Conservation (phyloP, 2,797 vertebrate genomes). For the Oreonectes daqikongensis region DNA sequence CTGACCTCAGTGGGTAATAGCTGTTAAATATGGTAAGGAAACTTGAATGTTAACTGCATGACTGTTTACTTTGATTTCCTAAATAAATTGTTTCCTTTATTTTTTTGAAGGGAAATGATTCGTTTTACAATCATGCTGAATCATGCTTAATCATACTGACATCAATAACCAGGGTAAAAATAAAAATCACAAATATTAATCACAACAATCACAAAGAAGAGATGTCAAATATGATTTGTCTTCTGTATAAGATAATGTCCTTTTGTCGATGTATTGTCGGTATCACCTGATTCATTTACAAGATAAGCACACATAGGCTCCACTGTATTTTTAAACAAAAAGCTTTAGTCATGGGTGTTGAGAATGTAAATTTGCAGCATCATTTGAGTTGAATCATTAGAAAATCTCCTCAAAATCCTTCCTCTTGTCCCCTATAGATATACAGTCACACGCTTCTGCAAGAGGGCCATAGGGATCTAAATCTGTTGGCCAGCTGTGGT, state of each 20-base stretch:
- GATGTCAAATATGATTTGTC: too few species aligned
- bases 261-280: too few species aligned
- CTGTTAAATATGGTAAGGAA: background rate
- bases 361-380: too few species aligned
- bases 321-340: too few species aligned
- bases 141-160: background rate
- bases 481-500: conserved; percentile 42
- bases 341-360: too few species aligned
- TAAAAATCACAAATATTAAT: too few species aligned
- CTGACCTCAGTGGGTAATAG: background rate
- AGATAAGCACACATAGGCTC: too few species aligned
- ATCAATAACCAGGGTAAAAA: background rate
- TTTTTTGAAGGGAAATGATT: conserved; percentile 11
- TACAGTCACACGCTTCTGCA: background rate
- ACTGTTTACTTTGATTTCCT: conserved; percentile 43
- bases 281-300: too few species aligned
- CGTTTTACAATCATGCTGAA: background rate
- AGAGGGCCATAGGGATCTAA: conserved; percentile 11
- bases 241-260: too few species aligned
- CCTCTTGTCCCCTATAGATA: background rate
- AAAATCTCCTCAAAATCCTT: background rate
- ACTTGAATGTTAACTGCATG: conserved; percentile 4
- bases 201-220: too few species aligned
- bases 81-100: background rate
- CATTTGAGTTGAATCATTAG: too few species aligned